phyloP scores from a whole-genome alignment of 2,113 vertebrate genomes.

The chimpanzee (Pan troglodytes) region NHGRI_mPanTro3-v2.1_pri NC_072418.2:34684501-34685000 shows the following conservation, averaged over 20 bases:
- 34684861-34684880: no score
- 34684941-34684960: neutral
- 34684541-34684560: neutral
- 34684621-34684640: neutral
- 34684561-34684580: no score
- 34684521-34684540: neutral
- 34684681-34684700: neutral
- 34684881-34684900: rapidly evolving
- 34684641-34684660: rapidly evolving
- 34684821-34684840: neutral
- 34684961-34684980: rapidly evolving
- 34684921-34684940: neutral
- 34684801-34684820: neutral
- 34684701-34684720: neutral
- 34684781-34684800: neutral
- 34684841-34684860: neutral
- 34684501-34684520: neutral
- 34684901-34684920: neutral
- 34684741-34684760: neutral
- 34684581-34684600: neutral
- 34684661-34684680: no score
- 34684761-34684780: neutral
- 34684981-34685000: no score
- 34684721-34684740: neutral
- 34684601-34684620: neutral